These are phyloP conservation scores for Tridacna gigas DNA, from an alignment of 2,888 invertebrate genomes.

Conservation along the genomic window DNA sequence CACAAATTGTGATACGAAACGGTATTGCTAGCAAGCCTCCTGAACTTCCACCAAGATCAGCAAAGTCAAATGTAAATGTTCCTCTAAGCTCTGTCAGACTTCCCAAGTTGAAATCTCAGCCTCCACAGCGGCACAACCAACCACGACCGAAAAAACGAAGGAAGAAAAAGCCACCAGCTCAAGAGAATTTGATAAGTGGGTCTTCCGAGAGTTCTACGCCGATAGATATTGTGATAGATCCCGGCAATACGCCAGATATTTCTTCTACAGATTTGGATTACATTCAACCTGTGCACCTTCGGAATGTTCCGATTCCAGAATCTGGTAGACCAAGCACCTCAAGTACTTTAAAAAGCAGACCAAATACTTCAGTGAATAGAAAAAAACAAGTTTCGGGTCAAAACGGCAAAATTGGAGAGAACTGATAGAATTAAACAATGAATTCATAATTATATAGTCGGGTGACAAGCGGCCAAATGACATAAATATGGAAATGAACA, in stretches of 20 bases:
- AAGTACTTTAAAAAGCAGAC: constrained; percentile 10
- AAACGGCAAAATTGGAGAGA: too few relatives aligned
- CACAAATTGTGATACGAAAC: neutral
- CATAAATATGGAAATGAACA: too few relatives aligned
- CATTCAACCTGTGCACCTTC: constrained; percentile 47
- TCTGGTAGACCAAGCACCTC: constrained; percentile 1
- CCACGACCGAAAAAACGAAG: constrained; percentile 11
- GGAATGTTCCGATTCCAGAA: constrained; percentile 36
- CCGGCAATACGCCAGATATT: constrained; percentile 38
- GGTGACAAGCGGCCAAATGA: too few relatives aligned
- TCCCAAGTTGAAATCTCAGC: constrained; percentile 43
- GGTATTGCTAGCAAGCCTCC: constrained; percentile 1
- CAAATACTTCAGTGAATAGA: neutral
- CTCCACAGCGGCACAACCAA: constrained; percentile 21
- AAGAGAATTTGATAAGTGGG: constrained; percentile 16
- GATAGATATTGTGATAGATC: constrained; percentile 41
- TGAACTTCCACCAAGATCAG: constrained; percentile 8
- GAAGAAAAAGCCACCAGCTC: constrained; percentile 8
- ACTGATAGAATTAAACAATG: too few relatives aligned
- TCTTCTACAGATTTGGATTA: constrained; percentile 46
- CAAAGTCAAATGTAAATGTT: constrained; percentile 3
- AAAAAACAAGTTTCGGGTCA: too few relatives aligned
- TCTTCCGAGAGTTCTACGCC: constrained; percentile 50
- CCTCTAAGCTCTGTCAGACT: constrained; percentile 50
- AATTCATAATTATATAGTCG: too few relatives aligned